Evolutionary conservation across 2,113 vertebrate genomes (phyloP), one percentile per base, ranked within the genome.

Genomic region (Hylia prasina): DNA sequence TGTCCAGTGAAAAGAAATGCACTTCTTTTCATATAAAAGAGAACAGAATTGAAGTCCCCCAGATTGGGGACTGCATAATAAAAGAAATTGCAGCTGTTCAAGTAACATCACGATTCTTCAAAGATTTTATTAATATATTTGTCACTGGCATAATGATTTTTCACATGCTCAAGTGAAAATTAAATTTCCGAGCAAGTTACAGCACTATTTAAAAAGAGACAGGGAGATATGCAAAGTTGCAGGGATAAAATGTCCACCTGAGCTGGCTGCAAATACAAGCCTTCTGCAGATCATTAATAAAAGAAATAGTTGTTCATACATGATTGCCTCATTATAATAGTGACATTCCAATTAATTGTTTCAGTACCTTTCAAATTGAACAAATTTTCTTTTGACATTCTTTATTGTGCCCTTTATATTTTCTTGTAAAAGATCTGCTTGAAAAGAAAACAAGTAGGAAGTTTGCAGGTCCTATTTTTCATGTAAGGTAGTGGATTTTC

Each of bases 211-310:
- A 95, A 95, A 96, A 96, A 92, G 66, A 92, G 61, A 89, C 50
- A 83, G 23, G 37, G 58, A 94, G 87, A 93, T 76, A 93, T 68
- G 85, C 85, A 88, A 96, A 80, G 31, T 96, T 94, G 89, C 90
- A 86, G 68, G 31, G 81, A 27, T 65, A 94, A 88, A 89, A 94
- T 16, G 37, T 92, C 93, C 87, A 78, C 75, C 54, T 10, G 2
- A 77, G 22, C 82, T 85, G 70, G 66, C 87, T 97, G 77, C 73
- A 97, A 97, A 90, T 88, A 94, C 40, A 91, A 88, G 63, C 47
- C 35, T 93, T 94, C 95, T 96, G n/a, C 94, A 96, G 94, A 88
- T 97, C 84, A 93, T 96, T 97, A 98, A 96, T 87, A 92, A 95
- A 95, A 86, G 77, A 79, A 93, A 96, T 94, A 94, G 90, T 93